Evolutionary conservation across 2,113 vertebrate genomes (phyloP).

Genomic region (Petromus typicus): DNA sequence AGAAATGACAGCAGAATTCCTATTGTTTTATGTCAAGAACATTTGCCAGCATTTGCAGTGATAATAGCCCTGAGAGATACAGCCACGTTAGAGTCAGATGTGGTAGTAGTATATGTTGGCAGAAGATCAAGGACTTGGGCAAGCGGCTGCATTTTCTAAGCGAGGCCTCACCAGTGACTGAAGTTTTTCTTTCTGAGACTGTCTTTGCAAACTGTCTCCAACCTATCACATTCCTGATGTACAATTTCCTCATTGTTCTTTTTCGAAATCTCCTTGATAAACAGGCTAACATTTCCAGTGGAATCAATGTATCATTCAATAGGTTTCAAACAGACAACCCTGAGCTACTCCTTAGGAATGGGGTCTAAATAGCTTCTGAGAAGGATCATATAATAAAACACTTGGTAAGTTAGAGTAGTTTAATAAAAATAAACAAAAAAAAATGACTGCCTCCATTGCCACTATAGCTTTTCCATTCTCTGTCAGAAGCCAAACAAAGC

Average conservation of each 20-base stretch:
- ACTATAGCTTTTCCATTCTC: conserved; percentile 31
- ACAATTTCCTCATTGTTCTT: not conserved
- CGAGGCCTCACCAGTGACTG: conserved; percentile 38
- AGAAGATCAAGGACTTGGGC: conserved; percentile 54
- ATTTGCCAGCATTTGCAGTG: conserved; percentile 70
- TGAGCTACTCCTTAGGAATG: not conserved
- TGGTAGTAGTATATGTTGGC: conserved; percentile 64
- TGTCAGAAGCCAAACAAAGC: conserved; percentile 10
- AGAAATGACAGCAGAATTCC: conserved; percentile 76
- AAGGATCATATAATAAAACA: conserved; percentile 30
- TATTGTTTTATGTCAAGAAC: conserved; percentile 78
- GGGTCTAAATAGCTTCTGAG: conserved; percentile 27
- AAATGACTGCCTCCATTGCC: not conserved
- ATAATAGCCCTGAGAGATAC: conserved; percentile 71
- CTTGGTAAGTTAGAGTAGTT: conserved; percentile 44
- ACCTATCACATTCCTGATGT: not conserved
- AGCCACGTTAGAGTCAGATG: conserved; percentile 59
- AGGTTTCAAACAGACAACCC: conserved; percentile 43
- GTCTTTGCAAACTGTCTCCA: conserved; percentile 41
- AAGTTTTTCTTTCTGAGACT: conserved; percentile 51
- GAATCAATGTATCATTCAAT: conserved; percentile 25
- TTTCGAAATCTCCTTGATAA: conserved; percentile 58
- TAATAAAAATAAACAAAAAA: conserved; percentile 31
- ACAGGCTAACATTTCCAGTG: not conserved
- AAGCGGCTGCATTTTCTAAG: conserved; percentile 55